Percentiles rank a stretch among this genome's conserved stretches.
Conservation (phyloP, 2,888 invertebrate genomes). For the Dorcus hopei region DNA sequence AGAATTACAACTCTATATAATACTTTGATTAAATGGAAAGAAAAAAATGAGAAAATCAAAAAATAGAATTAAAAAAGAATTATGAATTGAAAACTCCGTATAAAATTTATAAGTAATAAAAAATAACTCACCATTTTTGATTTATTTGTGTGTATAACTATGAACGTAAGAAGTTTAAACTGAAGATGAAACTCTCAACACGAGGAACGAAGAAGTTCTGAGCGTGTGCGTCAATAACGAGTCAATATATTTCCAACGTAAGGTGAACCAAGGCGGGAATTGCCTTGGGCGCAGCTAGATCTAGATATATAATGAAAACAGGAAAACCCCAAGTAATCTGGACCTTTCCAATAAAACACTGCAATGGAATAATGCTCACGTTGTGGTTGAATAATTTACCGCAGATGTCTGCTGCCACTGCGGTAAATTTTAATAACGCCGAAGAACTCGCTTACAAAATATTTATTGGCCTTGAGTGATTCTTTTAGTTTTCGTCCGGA, state of each 20-base stretch:
- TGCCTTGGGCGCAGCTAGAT: background rate
- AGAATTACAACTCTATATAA: too few species aligned
- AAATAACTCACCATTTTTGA: background rate
- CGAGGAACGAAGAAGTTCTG: background rate
- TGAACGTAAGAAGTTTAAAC: background rate
- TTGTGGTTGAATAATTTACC: too few species aligned
- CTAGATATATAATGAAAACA: conserved; percentile 1
- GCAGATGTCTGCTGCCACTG: too few species aligned
- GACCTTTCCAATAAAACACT: background rate
- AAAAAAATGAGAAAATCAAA: background rate
- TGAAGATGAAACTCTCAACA: background rate
- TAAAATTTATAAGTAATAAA: background rate
- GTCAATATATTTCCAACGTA: conserved; percentile 1
- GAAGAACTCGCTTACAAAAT: too few species aligned
- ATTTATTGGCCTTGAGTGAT: too few species aligned
- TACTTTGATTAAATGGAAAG: too few species aligned
- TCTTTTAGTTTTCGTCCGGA: too few species aligned
- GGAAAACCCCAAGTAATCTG: conserved; percentile 1
- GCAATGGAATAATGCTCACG: too few species aligned
- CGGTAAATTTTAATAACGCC: too few species aligned
- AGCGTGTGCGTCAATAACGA: background rate
- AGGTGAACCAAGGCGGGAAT: background rate
- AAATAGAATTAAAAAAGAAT: background rate
- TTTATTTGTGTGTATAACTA: background rate
- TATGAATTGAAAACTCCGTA: background rate